A percentile compares a stretch with the other conserved stretches of the same genome.
These are phyloP conservation scores for Tuberolachnus salignus DNA, from an alignment of 2,888 invertebrate genomes.

Conservation along the genomic window DNA sequence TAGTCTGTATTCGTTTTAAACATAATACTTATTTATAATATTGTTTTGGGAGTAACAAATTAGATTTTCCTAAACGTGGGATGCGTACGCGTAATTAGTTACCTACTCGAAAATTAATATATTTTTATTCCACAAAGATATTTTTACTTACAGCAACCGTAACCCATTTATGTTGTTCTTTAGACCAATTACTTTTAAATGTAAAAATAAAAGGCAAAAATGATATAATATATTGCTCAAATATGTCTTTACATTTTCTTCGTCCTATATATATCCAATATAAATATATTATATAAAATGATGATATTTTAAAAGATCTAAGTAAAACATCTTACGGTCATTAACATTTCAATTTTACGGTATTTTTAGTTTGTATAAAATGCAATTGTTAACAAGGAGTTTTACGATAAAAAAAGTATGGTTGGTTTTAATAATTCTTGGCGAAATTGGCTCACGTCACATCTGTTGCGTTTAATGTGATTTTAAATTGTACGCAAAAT, in stretches of 20 bases:
- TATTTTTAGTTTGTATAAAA: neutral
- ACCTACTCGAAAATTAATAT: neutral
- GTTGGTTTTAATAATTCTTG: neutral
- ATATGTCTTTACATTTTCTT: neutral
- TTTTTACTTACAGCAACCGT: slow-evolving; percentile 2
- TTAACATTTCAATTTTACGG: slow-evolving; percentile 28
- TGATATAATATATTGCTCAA: neutral
- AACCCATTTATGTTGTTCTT: slow-evolving; percentile 2
- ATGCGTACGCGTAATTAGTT: neutral
- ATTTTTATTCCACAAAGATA: slow-evolving; percentile 20
- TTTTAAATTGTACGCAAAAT: neutral
- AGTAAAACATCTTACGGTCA: neutral
- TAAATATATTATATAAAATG: neutral
- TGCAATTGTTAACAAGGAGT: neutral
- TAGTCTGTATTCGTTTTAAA: slow-evolving; percentile 16
- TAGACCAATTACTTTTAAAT: neutral
- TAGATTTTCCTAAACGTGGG: slow-evolving; percentile 18
- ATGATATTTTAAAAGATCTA: slow-evolving; percentile 11
- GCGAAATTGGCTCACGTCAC: neutral
- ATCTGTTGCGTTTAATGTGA: neutral
- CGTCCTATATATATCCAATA: neutral
- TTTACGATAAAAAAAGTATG: neutral
- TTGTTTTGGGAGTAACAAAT: slow-evolving; percentile 5
- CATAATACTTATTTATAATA: slow-evolving; percentile 1
- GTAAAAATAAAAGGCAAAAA: neutral